These are phyloP conservation scores for Hylaea fasciaria DNA, from an alignment of 2,888 invertebrate species.

Conservation along the genomic window DNA sequence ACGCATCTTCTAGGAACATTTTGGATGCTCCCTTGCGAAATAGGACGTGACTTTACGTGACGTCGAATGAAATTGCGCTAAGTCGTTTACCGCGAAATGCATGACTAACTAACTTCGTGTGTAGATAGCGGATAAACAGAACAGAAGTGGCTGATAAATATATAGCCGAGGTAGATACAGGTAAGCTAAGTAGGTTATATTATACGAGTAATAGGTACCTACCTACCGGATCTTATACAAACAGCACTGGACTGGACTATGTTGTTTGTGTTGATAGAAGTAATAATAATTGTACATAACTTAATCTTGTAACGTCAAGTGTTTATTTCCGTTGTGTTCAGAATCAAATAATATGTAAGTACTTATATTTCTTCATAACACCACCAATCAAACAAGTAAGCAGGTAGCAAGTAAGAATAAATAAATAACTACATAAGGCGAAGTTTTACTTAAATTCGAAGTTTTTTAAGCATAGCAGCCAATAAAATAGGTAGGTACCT, in stretches of 20 bases:
- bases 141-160: constrained; percentile 3
- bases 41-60: constrained; percentile 42
- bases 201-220: too few species aligned
- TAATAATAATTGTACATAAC: not conserved
- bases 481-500: too few species aligned
- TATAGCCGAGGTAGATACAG: too few species aligned
- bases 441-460: too few species aligned
- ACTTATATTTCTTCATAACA: not conserved
- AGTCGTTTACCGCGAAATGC: constrained; percentile 33
- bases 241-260: not conserved
- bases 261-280: not conserved
- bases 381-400: not conserved
- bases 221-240: constrained; percentile 1
- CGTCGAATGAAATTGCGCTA: constrained; percentile 30
- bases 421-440: too few species aligned
- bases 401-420: too few species aligned
- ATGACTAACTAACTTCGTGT: constrained; percentile 26
- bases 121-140: constrained; percentile 18
- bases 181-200: not conserved
- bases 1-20: constrained; percentile 49
- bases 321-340: constrained; percentile 1
- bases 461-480: too few species aligned
- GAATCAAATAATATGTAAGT: too few species aligned
- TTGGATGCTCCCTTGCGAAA: constrained; percentile 24
- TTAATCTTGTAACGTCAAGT: too few species aligned